phyloP scores from a whole-genome alignment of 2,113 vertebrate genomes.

The Felis chaus region DNA sequence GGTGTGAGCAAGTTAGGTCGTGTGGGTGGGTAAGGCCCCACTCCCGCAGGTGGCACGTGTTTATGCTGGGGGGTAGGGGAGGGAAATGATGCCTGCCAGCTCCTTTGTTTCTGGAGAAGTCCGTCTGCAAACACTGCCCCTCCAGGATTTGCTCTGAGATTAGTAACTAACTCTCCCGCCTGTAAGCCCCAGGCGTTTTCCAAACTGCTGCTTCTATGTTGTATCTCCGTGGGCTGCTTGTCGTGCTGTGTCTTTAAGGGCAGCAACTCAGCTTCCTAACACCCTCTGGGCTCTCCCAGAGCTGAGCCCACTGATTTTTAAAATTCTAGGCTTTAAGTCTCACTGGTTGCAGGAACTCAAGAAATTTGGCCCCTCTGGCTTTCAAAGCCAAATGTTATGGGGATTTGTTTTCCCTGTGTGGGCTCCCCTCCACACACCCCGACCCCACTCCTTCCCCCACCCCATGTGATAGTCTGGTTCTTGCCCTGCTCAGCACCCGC shows the following conservation, averaged over 20 bases:
- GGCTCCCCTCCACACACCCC: not conserved
- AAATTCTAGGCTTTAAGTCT: not conserved
- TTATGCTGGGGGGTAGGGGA: not conserved
- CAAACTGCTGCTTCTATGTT: not conserved
- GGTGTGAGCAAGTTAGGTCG: not conserved
- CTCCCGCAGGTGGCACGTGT: not conserved
- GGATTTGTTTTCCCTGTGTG: not conserved
- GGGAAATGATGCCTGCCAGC: not conserved
- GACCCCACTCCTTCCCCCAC: too few relatives aligned
- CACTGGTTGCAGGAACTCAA: not conserved
- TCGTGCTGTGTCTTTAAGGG: not conserved
- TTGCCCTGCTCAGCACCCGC: not conserved
- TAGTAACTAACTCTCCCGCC: not conserved
- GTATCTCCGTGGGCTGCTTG: not conserved
- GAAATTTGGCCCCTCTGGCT: not conserved
- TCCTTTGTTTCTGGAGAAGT: not conserved
- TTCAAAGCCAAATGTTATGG: not conserved
- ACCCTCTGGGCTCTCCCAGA: not conserved
- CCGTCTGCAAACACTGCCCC: not conserved
- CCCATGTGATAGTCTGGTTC: not conserved
- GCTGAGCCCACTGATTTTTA: not conserved
- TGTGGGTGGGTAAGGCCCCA: not conserved
- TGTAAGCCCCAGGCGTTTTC: not conserved
- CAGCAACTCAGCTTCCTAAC: not conserved
- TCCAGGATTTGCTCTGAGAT: not conserved